These are phyloP conservation scores for Troides helena DNA, from an alignment of 2,888 invertebrate genomes.

Conservation along the genomic window DNA sequence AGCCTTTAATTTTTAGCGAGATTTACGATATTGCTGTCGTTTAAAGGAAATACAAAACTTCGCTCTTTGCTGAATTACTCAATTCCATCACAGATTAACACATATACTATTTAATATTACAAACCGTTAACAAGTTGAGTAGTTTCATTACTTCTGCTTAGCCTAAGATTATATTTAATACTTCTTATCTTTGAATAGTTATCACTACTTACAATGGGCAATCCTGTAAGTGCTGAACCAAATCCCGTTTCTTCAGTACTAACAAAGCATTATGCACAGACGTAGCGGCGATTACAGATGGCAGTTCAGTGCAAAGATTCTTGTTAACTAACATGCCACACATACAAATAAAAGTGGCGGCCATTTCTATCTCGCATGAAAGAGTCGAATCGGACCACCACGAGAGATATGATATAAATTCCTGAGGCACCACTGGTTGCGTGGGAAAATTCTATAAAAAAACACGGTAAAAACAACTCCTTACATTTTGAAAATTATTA, in stretches of 20 bases:
- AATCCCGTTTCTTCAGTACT: slow-evolving; percentile 45
- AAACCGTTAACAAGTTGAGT: too few species aligned
- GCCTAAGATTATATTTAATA: too few species aligned
- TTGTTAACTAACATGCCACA: slow-evolving; percentile 56
- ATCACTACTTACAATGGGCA: slow-evolving; percentile 51
- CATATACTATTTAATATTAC: too few species aligned
- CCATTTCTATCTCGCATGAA: slow-evolving; percentile 53
- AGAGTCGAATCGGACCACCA: slow-evolving; percentile 53
- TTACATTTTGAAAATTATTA: too few species aligned
- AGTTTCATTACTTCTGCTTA: neutral
- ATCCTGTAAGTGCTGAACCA: slow-evolving; percentile 40
- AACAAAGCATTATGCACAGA: slow-evolving; percentile 55
- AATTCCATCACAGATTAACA: too few species aligned
- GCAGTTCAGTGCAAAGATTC: slow-evolving; percentile 47
- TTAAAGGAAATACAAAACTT: too few species aligned
- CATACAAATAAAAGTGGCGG: slow-evolving; percentile 61
- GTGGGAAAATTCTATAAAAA: slow-evolving; percentile 53
- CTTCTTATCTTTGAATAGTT: too few species aligned
- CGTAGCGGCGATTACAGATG: slow-evolving; percentile 60
- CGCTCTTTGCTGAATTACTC: too few species aligned
- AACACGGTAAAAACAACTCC: neutral
- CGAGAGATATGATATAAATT: slow-evolving; percentile 58
- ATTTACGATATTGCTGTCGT: too few species aligned
- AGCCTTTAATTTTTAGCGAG: too few species aligned
- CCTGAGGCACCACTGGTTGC: slow-evolving; percentile 59